phyloP scores from a whole-genome alignment of 2,113 vertebrate species.

The Percina caprodes region DNA sequence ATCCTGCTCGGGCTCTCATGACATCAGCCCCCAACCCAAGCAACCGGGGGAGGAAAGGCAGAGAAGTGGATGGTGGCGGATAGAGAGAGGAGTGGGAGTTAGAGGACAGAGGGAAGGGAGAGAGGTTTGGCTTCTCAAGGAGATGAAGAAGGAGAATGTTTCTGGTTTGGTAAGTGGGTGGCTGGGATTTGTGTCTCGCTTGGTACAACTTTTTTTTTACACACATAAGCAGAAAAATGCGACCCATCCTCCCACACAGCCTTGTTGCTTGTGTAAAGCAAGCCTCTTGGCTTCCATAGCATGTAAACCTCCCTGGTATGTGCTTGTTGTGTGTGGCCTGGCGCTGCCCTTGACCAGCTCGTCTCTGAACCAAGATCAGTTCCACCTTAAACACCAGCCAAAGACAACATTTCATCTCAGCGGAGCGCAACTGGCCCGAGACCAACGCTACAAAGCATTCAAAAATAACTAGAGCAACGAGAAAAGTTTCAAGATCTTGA shows the following conservation, averaged over 20 bases:
- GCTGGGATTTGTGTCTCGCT: conserved; percentile 49
- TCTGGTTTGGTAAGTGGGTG: conserved; percentile 56
- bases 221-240: conserved; percentile 50
- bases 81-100: conserved; percentile 21
- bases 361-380: conserved; percentile 65
- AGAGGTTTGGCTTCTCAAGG: conserved; percentile 35
- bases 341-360: conserved; percentile 67
- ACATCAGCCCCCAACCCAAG: conserved; percentile 65
- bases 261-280: conserved; percentile 47
- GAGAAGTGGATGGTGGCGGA: conserved; percentile 9
- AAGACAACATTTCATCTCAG: conserved; percentile 72
- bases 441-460: conserved; percentile 56
- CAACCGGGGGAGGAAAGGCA: conserved; percentile 3
- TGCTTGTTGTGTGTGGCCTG: conserved; percentile 74
- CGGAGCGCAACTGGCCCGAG: conserved; percentile 46
- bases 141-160: conserved; percentile 49
- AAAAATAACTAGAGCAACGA: conserved; percentile 66
- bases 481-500: conserved; percentile 49
- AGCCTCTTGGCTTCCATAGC: conserved; percentile 63
- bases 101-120: conserved; percentile 8
- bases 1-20: conserved; percentile 63
- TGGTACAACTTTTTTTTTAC: conserved; percentile 9
- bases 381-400: conserved; percentile 71
- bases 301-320: conserved; percentile 70
- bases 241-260: conserved; percentile 57